Conservation (phyloP, 2,888 invertebrate species). For the Bimastos eiseni region DNA sequence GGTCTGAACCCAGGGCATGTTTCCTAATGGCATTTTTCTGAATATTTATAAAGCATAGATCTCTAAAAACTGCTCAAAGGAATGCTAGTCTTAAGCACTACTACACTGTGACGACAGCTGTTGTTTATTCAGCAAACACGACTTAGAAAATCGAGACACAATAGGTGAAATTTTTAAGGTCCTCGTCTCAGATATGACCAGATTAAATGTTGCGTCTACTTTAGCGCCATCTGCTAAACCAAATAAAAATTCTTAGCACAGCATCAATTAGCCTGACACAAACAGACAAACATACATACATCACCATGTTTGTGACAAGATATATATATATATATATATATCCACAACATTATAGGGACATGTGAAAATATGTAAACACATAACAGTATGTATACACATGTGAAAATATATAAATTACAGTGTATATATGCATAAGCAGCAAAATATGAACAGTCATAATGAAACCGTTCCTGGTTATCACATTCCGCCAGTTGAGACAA, state of each 20-base stretch:
- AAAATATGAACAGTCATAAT: neutral
- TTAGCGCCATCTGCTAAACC: neutral
- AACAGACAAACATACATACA: neutral
- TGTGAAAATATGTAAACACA: too few species aligned
- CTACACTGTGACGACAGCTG: neutral
- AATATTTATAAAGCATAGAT: neutral
- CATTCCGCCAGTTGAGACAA: neutral
- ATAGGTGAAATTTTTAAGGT: neutral
- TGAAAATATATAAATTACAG: neutral
- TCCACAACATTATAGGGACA: neutral
- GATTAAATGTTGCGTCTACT: neutral
- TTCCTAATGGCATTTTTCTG: neutral
- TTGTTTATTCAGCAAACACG: too few species aligned
- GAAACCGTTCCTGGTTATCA: neutral
- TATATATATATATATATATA: neutral
- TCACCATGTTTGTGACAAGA: neutral
- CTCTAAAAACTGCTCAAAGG: neutral
- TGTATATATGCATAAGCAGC: slow-evolving; percentile 13
- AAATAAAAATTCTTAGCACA: neutral
- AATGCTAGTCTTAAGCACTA: neutral
- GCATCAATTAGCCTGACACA: neutral
- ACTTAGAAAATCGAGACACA: neutral
- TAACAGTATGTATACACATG: neutral
- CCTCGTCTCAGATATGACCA: slow-evolving; percentile 13
- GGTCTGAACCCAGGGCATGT: neutral